Evolutionary conservation across 1,140 invertebrate species (phyloP), one percentile per base, ranked within the genome.

Genomic region (Calliopsis andreniformis): DNA sequence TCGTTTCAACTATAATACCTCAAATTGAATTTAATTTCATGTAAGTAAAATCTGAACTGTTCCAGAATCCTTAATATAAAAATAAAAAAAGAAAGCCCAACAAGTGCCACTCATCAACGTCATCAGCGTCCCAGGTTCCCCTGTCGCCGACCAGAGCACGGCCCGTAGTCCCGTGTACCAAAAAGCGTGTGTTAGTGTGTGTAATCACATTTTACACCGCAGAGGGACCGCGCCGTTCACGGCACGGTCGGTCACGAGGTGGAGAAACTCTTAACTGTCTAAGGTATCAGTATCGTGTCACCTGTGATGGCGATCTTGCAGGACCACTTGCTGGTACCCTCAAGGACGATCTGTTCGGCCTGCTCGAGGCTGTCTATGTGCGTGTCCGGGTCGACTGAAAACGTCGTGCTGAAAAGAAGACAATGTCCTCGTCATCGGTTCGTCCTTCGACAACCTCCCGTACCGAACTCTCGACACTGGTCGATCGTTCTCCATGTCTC

Each of bases 241-340:
- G 62, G 62, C 70, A 55, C 61, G 49, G 49, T 56, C 71, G 43
- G 16, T 45, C 61, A 66, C 59, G 80, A 75, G 78, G 47, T 73
- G 76, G 67, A 82, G 55, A 70, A 67, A 81, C 43, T 61, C 76
- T 79, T 72, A 83, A 83, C n/a, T 62, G 18, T 70, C 69, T 84
- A 84, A 83, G 67, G 55, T 83, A 84, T 83, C 56, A 84, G 73
- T 84, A 80, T 80, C 55, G 72, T 83, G 90, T 92, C 94, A 98
- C 98, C 97, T 98, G 98, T 98, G 90, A 98, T 97, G 91, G 98
- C 98, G 94, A 99, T 98, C 96, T 99, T 99, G 95, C 98, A 99
- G 92, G 98, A 99, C 98, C 98, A 99, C 94, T 99, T 99, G 91
- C 98, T 99, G 89, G 98, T 99, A 93, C 99, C 99, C 94, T 99